Conservation (phyloP, 1,140 invertebrate species). For the Tribolium madens region DNA sequence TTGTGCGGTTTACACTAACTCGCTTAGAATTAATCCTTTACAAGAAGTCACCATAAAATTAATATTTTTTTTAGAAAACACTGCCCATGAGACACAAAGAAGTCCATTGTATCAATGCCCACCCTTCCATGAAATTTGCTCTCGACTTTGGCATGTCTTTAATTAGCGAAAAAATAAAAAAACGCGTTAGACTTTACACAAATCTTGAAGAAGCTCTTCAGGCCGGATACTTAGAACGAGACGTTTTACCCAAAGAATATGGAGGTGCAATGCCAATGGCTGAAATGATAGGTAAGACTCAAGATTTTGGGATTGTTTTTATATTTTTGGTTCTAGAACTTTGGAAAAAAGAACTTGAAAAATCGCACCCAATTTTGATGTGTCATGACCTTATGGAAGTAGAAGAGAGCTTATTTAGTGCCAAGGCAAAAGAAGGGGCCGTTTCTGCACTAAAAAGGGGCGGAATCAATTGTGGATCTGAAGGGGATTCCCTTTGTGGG, state of each 20-base stretch:
- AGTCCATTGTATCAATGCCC: slow-evolving; percentile 82
- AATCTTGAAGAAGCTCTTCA: slow-evolving; percentile 71
- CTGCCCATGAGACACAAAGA: slow-evolving; percentile 88
- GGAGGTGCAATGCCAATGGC: slow-evolving; percentile 84
- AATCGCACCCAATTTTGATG: slow-evolving; percentile 65
- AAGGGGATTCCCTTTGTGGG: slow-evolving; percentile 75
- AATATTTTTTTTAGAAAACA: slow-evolving; percentile 72
- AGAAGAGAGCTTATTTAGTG: slow-evolving; percentile 62
- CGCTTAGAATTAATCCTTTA: background rate
- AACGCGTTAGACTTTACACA: slow-evolving; percentile 78
- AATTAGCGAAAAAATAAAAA: slow-evolving; percentile 85
- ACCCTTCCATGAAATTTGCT: slow-evolving; percentile 81
- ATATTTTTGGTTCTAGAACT: slow-evolving; percentile 56
- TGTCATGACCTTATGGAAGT: slow-evolving; percentile 71
- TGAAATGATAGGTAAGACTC: slow-evolving; percentile 81
- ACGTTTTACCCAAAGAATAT: slow-evolving; percentile 84
- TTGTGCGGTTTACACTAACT: background rate
- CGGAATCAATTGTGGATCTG: slow-evolving; percentile 70
- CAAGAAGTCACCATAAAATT: background rate
- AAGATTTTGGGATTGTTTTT: background rate
- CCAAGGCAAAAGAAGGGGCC: slow-evolving; percentile 75
- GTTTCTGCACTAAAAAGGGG: slow-evolving; percentile 74
- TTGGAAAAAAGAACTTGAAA: slow-evolving; percentile 69
- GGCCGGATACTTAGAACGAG: slow-evolving; percentile 69
- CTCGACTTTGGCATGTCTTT: slow-evolving; percentile 84